phyloP scores from a whole-genome alignment of 2,888 invertebrate genomes.

The Chamaedrilus cognettii region DNA sequence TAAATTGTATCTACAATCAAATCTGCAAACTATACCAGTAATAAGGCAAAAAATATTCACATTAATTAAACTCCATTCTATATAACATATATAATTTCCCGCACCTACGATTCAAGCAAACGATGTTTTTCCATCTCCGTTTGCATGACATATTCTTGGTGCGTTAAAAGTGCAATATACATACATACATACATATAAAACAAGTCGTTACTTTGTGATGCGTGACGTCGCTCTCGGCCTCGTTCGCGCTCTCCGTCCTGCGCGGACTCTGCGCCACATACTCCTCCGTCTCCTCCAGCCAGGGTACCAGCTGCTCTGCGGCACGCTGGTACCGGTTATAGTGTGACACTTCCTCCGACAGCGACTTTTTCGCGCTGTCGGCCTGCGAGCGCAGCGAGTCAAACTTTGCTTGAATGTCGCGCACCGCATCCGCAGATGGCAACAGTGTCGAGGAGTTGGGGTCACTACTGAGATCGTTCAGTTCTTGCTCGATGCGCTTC shows the following conservation, averaged over 20 bases:
- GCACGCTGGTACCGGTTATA: slow-evolving; percentile 82
- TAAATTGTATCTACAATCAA: too few relatives aligned
- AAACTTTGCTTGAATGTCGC: too few relatives aligned
- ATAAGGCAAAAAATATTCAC: too few relatives aligned
- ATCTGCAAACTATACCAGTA: too few relatives aligned
- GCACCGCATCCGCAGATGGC: not conserved
- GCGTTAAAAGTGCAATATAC: too few relatives aligned
- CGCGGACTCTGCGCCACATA: slow-evolving; percentile 72
- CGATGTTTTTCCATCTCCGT: too few relatives aligned
- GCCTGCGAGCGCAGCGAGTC: slow-evolving; percentile 74
- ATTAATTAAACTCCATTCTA: too few relatives aligned
- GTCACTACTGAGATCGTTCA: not conserved
- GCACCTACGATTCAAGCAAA: too few relatives aligned
- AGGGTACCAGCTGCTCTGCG: slow-evolving; percentile 78
- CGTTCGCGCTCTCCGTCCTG: slow-evolving; percentile 78
- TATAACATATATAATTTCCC: too few relatives aligned
- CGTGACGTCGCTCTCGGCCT: slow-evolving; percentile 65
- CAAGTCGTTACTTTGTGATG: slow-evolving; percentile 64
- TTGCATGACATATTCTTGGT: too few relatives aligned
- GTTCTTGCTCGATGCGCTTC: not conserved
- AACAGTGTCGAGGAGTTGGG: not conserved
- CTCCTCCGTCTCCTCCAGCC: slow-evolving; percentile 86
- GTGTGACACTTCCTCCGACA: slow-evolving; percentile 76
- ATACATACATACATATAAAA: too few relatives aligned
- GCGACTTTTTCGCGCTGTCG: slow-evolving; percentile 73